phyloP scores from a whole-genome alignment of 2,113 vertebrate species.

The Oncorhynchus keta region DNA sequence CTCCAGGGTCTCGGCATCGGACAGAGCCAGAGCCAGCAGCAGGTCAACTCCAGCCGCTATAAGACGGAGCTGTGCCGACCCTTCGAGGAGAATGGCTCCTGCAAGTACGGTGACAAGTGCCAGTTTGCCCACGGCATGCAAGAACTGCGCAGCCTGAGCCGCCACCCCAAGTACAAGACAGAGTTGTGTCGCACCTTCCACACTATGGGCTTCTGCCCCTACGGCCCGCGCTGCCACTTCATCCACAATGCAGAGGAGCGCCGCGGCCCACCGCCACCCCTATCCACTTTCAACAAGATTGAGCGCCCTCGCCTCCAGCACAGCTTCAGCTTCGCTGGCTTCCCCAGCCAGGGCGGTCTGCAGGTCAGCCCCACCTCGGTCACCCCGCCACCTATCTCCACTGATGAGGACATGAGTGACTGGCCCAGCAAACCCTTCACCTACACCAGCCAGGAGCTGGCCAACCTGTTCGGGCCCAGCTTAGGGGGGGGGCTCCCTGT shows the following conservation, averaged over 20 bases:
- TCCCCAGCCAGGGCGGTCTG: conserved; percentile 76
- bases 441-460: conserved; percentile 84
- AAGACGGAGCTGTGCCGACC: conserved; percentile 90
- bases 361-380: conserved; percentile 83
- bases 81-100: conserved; percentile 86
- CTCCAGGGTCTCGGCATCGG: neutral
- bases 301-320: conserved; percentile 84
- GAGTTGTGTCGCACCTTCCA: conserved; percentile 92
- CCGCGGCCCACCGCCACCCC: conserved; percentile 67
- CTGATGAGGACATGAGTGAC: conserved; percentile 76
- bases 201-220: conserved; percentile 87
- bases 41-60: conserved; percentile 87
- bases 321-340: conserved; percentile 88
- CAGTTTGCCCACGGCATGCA: conserved; percentile 89
- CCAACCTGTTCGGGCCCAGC: conserved; percentile 77
- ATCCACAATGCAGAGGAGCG: conserved; percentile 89
- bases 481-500: conserved; percentile 70
- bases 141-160: conserved; percentile 85
- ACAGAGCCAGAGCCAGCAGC: conserved; percentile 58
- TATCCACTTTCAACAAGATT: conserved; percentile 55
- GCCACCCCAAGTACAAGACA: conserved; percentile 92
- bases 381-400: conserved; percentile 82
- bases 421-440: conserved; percentile 81
- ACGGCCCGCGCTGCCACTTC: conserved; percentile 88
- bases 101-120: conserved; percentile 91